Evolutionary conservation across 2,888 invertebrate genomes (phyloP).

Genomic region (Exocentrus adspersus): DNA sequence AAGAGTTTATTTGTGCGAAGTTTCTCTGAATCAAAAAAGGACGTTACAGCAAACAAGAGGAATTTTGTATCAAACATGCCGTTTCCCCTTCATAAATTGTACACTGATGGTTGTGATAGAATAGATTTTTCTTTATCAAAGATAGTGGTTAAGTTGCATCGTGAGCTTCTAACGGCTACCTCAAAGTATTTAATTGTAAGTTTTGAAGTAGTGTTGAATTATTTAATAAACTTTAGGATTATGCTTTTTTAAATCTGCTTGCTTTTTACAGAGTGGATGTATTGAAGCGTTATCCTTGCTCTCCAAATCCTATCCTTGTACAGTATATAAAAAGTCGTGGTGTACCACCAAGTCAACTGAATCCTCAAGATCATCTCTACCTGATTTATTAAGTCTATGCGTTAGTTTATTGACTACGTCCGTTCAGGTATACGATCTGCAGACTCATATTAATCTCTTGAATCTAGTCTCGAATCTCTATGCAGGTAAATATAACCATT

Average conservation of each 20-base stretch:
- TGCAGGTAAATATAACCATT: conserved; percentile 60
- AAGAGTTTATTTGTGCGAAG: conserved; percentile 26
- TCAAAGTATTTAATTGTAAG: conserved; percentile 77
- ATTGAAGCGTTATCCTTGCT: conserved; percentile 75
- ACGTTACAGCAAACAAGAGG: conserved; percentile 57
- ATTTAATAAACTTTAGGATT: too few species aligned
- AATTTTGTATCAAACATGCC: conserved; percentile 67
- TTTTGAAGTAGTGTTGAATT: too few species aligned
- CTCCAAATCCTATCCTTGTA: conserved; percentile 74
- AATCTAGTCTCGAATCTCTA: conserved; percentile 69
- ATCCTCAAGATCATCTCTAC: conserved; percentile 41
- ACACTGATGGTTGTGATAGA: conserved; percentile 46
- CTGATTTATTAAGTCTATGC: conserved; percentile 58
- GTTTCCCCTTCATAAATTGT: conserved; percentile 63
- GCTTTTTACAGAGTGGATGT: conserved; percentile 68
- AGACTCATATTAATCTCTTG: conserved; percentile 63
- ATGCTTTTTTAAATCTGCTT: too few species aligned
- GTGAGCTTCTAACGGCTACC: conserved; percentile 69
- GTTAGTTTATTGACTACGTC: conserved; percentile 65
- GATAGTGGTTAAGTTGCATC: conserved; percentile 66
- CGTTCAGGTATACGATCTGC: conserved; percentile 67
- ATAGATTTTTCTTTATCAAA: conserved; percentile 69
- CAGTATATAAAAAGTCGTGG: conserved; percentile 75
- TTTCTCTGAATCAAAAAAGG: conserved; percentile 40
- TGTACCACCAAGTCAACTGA: conserved; percentile 56